Evolutionary conservation across 2,113 vertebrate genomes (phyloP).

Genomic region (Callionymus lyra): DNA sequence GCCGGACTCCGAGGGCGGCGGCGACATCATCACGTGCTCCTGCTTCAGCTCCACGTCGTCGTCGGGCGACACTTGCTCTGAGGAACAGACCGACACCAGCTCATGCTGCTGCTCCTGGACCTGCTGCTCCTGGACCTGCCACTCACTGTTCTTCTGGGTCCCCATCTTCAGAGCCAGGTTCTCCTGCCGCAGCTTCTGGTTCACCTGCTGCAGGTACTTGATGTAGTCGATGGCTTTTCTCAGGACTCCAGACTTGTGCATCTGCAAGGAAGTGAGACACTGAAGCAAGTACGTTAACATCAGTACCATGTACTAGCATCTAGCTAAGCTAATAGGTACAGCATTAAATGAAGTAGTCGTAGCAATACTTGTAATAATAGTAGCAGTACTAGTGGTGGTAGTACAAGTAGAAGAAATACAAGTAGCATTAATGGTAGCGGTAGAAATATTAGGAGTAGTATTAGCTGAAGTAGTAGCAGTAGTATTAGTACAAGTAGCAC

Average conservation of each 20-base stretch:
- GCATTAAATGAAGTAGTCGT: too few relatives aligned
- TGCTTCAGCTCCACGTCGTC: constrained; percentile 85
- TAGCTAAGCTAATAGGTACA: too few relatives aligned
- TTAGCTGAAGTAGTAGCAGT: too few relatives aligned
- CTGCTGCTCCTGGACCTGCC: neutral
- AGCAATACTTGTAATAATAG: too few relatives aligned
- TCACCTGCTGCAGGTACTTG: constrained; percentile 91
- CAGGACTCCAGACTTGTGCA: constrained; percentile 95
- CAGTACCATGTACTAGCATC: too few relatives aligned
- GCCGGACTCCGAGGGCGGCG: constrained; percentile 88
- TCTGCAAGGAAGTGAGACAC: constrained; percentile 61
- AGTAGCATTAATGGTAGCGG: too few relatives aligned
- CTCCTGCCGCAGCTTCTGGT: constrained; percentile 93
- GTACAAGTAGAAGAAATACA: too few relatives aligned
- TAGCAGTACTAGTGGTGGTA: too few relatives aligned
- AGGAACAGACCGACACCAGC: neutral
- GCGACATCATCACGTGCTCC: constrained; percentile 88
- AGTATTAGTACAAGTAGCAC: too few relatives aligned
- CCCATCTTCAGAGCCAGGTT: constrained; percentile 91
- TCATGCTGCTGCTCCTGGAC: neutral
- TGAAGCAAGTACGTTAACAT: neutral
- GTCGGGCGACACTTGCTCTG: constrained; percentile 48
- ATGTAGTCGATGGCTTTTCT: constrained; percentile 97
- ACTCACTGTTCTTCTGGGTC: constrained; percentile 93
- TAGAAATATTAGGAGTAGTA: too few relatives aligned